phyloP scores from a whole-genome alignment of 2,113 vertebrate genomes.

The Istiophorus platypterus region DNA sequence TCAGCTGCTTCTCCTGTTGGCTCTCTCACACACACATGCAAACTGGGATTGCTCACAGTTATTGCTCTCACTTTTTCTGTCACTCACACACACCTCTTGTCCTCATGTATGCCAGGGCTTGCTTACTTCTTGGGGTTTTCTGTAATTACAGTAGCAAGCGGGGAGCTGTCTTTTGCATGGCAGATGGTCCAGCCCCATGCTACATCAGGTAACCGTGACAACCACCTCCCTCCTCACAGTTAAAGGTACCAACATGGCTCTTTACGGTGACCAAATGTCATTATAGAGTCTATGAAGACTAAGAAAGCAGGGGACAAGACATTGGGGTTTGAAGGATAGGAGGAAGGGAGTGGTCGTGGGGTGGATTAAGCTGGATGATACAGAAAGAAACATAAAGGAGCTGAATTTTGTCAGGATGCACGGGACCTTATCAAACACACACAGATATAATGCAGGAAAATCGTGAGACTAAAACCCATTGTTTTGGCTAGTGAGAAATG shows the following conservation, averaged over 20 bases:
- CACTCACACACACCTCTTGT: slow-evolving; percentile 52
- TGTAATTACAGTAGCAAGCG: slow-evolving; percentile 87
- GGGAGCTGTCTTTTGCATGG: slow-evolving; percentile 85
- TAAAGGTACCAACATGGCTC: slow-evolving; percentile 73
- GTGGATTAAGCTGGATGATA: slow-evolving; percentile 14
- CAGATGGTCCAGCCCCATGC: slow-evolving; percentile 91
- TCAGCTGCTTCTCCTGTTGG: neutral
- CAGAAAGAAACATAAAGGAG: neutral
- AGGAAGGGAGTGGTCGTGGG: neutral
- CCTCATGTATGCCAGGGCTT: slow-evolving; percentile 61
- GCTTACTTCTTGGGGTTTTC: slow-evolving; percentile 73
- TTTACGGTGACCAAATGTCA: slow-evolving; percentile 78
- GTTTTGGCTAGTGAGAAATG: slow-evolving; percentile 11
- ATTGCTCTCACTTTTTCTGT: slow-evolving; percentile 16
- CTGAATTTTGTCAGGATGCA: slow-evolving; percentile 27
- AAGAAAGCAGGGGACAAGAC: slow-evolving; percentile 31
- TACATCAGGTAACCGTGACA: slow-evolving; percentile 90
- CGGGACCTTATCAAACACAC: slow-evolving; percentile 20
- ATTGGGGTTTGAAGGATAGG: slow-evolving; percentile 7
- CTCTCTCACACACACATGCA: slow-evolving; percentile 12
- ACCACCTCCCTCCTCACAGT: slow-evolving; percentile 77
- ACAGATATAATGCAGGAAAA: slow-evolving; percentile 26
- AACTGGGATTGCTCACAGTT: neutral
- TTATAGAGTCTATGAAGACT: slow-evolving; percentile 61
- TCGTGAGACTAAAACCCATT: neutral